phyloP scores from a whole-genome alignment of 2,888 invertebrate genomes.

The Aporophyla lueneburgensis region DNA sequence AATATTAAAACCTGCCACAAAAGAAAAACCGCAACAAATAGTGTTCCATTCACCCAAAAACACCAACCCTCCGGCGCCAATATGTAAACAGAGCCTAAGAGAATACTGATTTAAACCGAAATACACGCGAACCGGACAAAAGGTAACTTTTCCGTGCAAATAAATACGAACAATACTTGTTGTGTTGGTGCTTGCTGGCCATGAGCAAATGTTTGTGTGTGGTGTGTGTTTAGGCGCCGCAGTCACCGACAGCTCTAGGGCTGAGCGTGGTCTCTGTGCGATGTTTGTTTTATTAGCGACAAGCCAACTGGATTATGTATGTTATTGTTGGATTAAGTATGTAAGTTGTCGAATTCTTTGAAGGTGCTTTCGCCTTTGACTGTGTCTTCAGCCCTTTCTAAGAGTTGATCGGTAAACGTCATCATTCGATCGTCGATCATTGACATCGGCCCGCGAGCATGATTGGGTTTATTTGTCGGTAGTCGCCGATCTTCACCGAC shows the following conservation, averaged over 20 bases:
- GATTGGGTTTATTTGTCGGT: too few species aligned
- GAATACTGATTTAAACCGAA: constrained; percentile 33
- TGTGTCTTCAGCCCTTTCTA: not conserved
- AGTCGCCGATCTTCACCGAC: too few species aligned
- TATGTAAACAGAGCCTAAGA: constrained; percentile 15
- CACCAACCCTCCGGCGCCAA: constrained; percentile 6
- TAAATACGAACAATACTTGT: constrained; percentile 50
- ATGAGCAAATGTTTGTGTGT: constrained; percentile 47
- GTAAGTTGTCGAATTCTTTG: not conserved
- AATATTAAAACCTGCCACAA: not conserved
- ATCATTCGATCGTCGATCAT: too few species aligned
- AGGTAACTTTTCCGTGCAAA: constrained; percentile 53
- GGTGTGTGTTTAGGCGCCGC: constrained; percentile 45
- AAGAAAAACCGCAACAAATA: not conserved
- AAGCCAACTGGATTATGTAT: constrained; percentile 31
- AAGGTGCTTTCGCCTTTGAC: not conserved
- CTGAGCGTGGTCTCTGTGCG: not conserved
- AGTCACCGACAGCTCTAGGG: not conserved
- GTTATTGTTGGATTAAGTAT: not conserved
- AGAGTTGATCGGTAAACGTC: not conserved
- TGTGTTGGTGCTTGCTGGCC: constrained; percentile 9
- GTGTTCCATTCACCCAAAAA: not conserved
- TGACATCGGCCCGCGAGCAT: too few species aligned
- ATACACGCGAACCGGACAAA: constrained; percentile 26
- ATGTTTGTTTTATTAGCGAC: constrained; percentile 3